Evolutionary conservation across 2,113 vertebrate species (phyloP).

Genomic region (Chionomys nivalis): DNA sequence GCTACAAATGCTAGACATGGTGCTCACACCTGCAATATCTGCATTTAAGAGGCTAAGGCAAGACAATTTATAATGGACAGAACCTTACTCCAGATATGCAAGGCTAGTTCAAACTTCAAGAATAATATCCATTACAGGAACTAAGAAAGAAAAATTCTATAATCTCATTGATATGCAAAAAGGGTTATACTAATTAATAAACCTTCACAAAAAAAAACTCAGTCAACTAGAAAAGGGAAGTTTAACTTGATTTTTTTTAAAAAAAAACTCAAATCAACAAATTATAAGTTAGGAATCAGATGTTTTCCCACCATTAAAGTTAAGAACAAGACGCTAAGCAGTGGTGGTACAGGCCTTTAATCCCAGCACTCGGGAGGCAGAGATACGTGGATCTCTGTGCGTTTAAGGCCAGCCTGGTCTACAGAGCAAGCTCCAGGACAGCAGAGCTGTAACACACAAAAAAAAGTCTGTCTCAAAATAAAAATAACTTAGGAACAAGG

Average conservation of each 20-base stretch:
- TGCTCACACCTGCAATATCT: background rate
- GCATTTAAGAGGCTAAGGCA: background rate
- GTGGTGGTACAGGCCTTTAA: too few relatives aligned
- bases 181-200: background rate
- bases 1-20: background rate
- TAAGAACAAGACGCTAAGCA: background rate
- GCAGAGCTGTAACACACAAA: too few relatives aligned
- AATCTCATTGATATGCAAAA: background rate
- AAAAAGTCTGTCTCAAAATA: too few relatives aligned
- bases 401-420: too few relatives aligned
- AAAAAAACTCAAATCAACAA: background rate
- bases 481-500: too few relatives aligned
- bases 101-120: conserved; percentile 2
- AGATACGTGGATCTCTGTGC: too few relatives aligned
- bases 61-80: background rate
- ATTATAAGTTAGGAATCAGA: background rate
- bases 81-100: background rate
- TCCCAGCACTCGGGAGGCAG: too few relatives aligned
- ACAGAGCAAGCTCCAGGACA: too few relatives aligned
- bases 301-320: background rate
- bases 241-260: background rate
- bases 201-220: background rate
- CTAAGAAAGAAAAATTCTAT: background rate
- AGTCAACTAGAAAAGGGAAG: conserved; percentile 27
- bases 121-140: background rate